Conservation (phyloP, 2,113 vertebrate genomes). For the Eira barbara region DNA sequence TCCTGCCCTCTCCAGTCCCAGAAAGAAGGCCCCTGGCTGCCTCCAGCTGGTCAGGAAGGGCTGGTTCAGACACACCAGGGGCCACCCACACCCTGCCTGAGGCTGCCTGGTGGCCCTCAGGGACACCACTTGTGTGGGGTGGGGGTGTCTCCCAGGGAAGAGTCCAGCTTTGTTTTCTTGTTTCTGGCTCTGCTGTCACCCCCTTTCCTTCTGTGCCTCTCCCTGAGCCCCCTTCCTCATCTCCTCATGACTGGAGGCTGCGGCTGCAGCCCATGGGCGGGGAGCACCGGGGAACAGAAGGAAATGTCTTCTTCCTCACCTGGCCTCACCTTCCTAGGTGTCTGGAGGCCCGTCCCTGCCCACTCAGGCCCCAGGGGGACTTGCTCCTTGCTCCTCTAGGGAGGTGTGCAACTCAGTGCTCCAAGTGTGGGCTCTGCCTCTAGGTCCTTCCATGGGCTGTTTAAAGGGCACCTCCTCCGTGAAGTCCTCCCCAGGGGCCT, state of each 20-base stretch:
- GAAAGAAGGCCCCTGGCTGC: no score
- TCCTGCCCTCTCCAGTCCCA: background rate
- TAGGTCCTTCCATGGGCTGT: background rate
- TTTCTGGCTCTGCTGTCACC: background rate
- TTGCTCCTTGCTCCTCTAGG: background rate
- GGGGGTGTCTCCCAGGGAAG: background rate
- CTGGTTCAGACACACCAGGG: background rate
- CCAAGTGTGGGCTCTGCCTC: background rate
- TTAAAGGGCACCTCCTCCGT: background rate
- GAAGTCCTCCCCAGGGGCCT: background rate
- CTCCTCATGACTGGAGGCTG: background rate
- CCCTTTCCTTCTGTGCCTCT: background rate
- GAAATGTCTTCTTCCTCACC: background rate
- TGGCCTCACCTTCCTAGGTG: background rate
- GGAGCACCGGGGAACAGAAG: background rate
- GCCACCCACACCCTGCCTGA: background rate
- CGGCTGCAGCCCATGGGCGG: no score
- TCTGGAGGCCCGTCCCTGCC: background rate
- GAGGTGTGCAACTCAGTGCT: background rate
- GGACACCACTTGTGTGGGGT: background rate
- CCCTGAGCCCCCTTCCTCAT: background rate
- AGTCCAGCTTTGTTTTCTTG: background rate
- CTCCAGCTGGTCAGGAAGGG: background rate
- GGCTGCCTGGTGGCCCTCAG: background rate
- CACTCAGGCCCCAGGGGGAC: accelerated